Conservation (phyloP, 2,113 vertebrate genomes). For the Syrrhaptes paradoxus region DNA sequence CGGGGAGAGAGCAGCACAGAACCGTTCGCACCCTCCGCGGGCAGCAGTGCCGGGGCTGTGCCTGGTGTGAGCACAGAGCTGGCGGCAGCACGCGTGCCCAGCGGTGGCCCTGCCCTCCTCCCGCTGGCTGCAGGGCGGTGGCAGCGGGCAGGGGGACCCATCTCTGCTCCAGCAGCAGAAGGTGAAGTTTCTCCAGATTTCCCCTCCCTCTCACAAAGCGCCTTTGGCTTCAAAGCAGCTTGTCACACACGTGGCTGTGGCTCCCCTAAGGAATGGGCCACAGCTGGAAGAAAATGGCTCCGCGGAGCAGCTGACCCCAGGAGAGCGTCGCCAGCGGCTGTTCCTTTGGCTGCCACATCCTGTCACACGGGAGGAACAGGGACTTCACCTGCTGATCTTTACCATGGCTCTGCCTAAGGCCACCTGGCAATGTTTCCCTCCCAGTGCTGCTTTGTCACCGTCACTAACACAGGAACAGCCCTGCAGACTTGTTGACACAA, state of each 20-base stretch:
- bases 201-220: neutral
- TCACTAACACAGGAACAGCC: neutral
- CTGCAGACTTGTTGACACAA: neutral
- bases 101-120: neutral
- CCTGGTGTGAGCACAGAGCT: accelerated
- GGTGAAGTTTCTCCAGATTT: neutral
- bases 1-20: neutral
- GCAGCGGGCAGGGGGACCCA: neutral
- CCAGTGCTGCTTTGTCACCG: neutral
- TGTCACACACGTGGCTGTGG: neutral
- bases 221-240: neutral
- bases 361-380: neutral
- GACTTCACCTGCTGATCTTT: neutral
- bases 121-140: neutral
- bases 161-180: neutral
- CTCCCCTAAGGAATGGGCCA: neutral
- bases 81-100: accelerated
- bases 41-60: neutral
- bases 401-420: neutral
- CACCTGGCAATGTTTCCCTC: neutral
- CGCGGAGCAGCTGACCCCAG: neutral
- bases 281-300: neutral
- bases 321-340: neutral
- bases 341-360: neutral
- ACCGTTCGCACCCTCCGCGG: accelerated